Percentiles rank a stretch among this genome's conserved stretches.
Conservation (phyloP, 1,140 invertebrate species). For the Bombus pascuorum region DNA sequence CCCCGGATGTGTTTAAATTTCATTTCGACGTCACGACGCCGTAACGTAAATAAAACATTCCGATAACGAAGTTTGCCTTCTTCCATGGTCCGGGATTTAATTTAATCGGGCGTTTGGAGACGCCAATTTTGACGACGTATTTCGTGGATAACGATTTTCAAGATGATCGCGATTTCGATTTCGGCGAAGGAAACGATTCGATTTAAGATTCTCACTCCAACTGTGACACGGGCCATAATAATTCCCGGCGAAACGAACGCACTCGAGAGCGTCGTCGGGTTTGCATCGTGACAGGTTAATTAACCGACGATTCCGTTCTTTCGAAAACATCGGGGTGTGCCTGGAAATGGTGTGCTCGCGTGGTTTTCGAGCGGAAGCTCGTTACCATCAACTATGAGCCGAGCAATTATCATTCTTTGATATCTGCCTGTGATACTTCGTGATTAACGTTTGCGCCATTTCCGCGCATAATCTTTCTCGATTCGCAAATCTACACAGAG, state of each 20-base stretch:
- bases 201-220: neutral
- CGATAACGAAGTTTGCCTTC: neutral
- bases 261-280: no score
- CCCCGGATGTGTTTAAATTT: slow-evolving; percentile 10
- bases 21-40: neutral
- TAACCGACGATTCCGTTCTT: slow-evolving; percentile 49
- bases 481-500: neutral
- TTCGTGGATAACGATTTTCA: neutral
- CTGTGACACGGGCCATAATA: neutral
- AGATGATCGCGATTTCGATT: neutral
- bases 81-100: neutral
- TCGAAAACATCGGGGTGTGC: neutral
- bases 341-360: slow-evolving; percentile 45
- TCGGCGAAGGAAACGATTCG: no score
- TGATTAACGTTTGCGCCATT: neutral
- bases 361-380: slow-evolving; percentile 23
- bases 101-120: slow-evolving; percentile 4
- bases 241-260: neutral
- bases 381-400: neutral
- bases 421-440: neutral
- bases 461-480: no score
- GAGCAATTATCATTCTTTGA: slow-evolving; percentile 31
- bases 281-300: slow-evolving; percentile 53
- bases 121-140: no score
- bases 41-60: slow-evolving; percentile 8